A percentile compares a stretch with the other conserved stretches of the same genome.
Evolutionary conservation across 35 echinoderm and acorn worm genomes (phyloP).

Genomic region (Lytechinus pictus): DNA sequence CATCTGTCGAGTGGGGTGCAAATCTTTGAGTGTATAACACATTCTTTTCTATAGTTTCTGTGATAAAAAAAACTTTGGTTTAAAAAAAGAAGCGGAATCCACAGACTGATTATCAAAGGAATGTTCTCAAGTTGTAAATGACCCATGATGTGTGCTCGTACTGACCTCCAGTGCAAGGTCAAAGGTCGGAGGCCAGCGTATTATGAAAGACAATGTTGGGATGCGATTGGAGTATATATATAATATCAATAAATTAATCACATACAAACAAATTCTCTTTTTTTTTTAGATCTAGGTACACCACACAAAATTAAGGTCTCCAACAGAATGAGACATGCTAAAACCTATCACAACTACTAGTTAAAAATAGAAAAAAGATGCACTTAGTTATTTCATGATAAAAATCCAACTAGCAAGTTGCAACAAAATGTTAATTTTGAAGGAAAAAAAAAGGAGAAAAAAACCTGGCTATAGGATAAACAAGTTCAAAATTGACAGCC

Average conservation of each 20-base stretch:
- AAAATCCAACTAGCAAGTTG: constrained; percentile 40
- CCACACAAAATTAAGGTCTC: constrained; percentile 51
- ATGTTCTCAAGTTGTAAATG: constrained; percentile 31
- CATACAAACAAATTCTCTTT: constrained; percentile 29
- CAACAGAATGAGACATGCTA: constrained; percentile 38
- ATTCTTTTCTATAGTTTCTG: not conserved
- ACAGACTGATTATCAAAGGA: constrained; percentile 38
- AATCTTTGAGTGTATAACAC: not conserved
- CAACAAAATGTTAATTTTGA: constrained; percentile 50
- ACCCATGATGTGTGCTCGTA: constrained; percentile 47
- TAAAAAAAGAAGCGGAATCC: constrained; percentile 39
- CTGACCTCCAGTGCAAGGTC: constrained; percentile 43
- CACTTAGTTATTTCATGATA: constrained; percentile 46
- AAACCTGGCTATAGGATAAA: not conserved
- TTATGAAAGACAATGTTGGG: constrained; percentile 54
- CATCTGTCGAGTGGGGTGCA: not conserved
- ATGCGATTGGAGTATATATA: constrained; percentile 56
- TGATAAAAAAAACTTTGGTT: constrained; percentile 49
- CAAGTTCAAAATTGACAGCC: constrained; percentile 35
- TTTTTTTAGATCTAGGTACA: constrained; percentile 48
- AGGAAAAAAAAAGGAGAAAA: constrained; percentile 23
- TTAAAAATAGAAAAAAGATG: constrained; percentile 42
- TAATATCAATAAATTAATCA: constrained; percentile 57
- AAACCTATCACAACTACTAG: constrained; percentile 25
- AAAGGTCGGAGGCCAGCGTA: constrained; percentile 51